Evolutionary conservation across 2,888 invertebrate species (phyloP), one percentile per base, ranked within the genome.

Genomic region (Petrolisthes cinctipes): DNA sequence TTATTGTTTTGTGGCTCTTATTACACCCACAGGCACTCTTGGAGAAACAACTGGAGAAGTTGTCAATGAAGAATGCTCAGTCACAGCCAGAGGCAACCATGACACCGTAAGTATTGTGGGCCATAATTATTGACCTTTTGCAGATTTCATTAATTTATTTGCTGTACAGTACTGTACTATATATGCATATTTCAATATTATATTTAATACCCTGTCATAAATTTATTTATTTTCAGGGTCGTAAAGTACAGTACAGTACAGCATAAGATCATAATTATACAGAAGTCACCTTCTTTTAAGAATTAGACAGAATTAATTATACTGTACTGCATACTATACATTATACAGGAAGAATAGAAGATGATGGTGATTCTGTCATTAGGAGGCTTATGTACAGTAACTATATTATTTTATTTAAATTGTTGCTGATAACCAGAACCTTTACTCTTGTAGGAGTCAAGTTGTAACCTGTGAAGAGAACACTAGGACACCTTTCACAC

Each of bases 401-500:
- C 75, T n/a, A 75, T 75, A 20, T 75, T 20, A 75, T 20, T 75
- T 23, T 75, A 17, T 75, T 20, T 75, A 1, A n/a, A 14, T 14
- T 66, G n/a, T 11, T 66, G 11, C n/a, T 14, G 66, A 66, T 66
- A 66, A 66, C n/a, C 37, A 37, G 37, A 37, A 37, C 37, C 37
- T 37, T 37, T 37, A 37, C n/a, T n/a, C 20, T 71, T 71, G n/a
- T n/a, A 83, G 82, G 53, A 83, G 57, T 71, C 87, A 68, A 6
- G 73, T 87, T 51, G 82, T 84, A 23, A 83, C 86, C 82, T 83
- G 80, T 53, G 87, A 87, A 14, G 87, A 87, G 80, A 84, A 53
- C 66, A 54, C 80, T 6, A 23, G 87, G 14, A 87, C 87, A 11
- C 89, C 89, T 5, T 89, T 86, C 82, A 83, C 80, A 11, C 53